Base-by-base conservation (phyloP, 1,140 invertebrate genomes). In the Pachypsylla venusta region DNA sequence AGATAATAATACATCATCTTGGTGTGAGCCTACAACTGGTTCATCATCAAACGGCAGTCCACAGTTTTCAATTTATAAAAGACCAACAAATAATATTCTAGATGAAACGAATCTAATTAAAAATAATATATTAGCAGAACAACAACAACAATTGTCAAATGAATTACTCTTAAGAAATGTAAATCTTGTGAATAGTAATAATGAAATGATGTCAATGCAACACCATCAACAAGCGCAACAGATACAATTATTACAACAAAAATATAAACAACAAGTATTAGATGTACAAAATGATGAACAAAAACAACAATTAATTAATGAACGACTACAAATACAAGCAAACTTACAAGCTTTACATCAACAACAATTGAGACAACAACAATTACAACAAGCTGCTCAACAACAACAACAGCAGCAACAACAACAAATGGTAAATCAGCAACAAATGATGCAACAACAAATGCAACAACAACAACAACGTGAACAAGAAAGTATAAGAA, bases 351-450 rank as follows among this genome's bases (percentile, higher is more conserved):
- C n/a, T n/a, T n/a, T n/a, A 19, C 42, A 22, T 5, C 42, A 19
- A 19, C 42, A 48, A 19, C 42, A 48, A n/a, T 22, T 19, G 42
- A 48, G 22, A n/a, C 42, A 48, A 19, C 42, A 48, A 4, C 42
- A 48, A 22, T 19, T 48, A 5, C 42, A 48, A 19, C 42, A 48
- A 48, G 16, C 42, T 48, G n/a, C 42, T n/a, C 42, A 48, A 22
- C 42, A 48, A 19, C 42, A 48, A n/a, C 42, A 48, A 48, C 42
- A 19, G n/a, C 42, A 48, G n/a, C 42, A 48, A 19, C 42, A 48
- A n/a, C 42, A 48, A 22, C 42, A 48, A 48, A n/a, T 48, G 4
- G n/a, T 19, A 3, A n/a, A 48, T n/a, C 30, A 35, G 30, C 42
- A 48, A 19, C 42, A 48, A 22, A n/a, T n/a, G n/a, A n/a, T n/a